These are phyloP conservation scores for Rhinolophus ferrumequinum DNA, from an alignment of 2,113 vertebrate species.

Conservation along the genomic window DNA sequence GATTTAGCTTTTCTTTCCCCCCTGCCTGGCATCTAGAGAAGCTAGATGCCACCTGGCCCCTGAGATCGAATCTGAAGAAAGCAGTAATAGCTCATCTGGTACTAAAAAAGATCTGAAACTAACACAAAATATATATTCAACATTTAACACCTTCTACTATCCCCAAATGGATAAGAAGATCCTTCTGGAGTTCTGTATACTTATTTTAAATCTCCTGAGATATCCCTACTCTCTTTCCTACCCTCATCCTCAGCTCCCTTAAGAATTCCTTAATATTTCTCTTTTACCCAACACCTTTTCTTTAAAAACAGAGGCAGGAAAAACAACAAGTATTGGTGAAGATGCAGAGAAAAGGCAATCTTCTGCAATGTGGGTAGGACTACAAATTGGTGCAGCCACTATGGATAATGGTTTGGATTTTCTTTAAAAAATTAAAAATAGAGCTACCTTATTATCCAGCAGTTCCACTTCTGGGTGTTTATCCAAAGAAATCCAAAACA, in stretches of 20 bases:
- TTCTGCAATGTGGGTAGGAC: too few relatives aligned
- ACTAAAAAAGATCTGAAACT: constrained; percentile 63
- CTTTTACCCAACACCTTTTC: neutral
- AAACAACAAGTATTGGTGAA: neutral
- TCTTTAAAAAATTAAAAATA: too few relatives aligned
- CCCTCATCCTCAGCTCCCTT: neutral
- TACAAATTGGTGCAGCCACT: too few relatives aligned
- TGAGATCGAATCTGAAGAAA: constrained; percentile 17
- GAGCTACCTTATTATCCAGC: too few relatives aligned
- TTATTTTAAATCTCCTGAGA: neutral
- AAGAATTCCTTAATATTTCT: neutral
- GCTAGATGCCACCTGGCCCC: neutral
- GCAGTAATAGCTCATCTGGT: neutral
- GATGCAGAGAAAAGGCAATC: too few relatives aligned
- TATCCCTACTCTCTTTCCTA: neutral
- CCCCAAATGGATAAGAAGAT: neutral
- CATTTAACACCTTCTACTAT: constrained; percentile 18
- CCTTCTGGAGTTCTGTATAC: neutral
- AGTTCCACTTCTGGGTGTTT: too few relatives aligned
- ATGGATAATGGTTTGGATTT: too few relatives aligned
- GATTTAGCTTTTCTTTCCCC: neutral
- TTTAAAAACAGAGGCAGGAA: neutral
- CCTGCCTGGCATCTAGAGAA: neutral
- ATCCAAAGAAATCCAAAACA: too few relatives aligned
- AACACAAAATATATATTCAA: neutral